Evolutionary conservation across 2,797 vertebrate genomes (phyloP), one percentile per base, ranked within the genome.

Genomic region (Galago senegalensis): DNA sequence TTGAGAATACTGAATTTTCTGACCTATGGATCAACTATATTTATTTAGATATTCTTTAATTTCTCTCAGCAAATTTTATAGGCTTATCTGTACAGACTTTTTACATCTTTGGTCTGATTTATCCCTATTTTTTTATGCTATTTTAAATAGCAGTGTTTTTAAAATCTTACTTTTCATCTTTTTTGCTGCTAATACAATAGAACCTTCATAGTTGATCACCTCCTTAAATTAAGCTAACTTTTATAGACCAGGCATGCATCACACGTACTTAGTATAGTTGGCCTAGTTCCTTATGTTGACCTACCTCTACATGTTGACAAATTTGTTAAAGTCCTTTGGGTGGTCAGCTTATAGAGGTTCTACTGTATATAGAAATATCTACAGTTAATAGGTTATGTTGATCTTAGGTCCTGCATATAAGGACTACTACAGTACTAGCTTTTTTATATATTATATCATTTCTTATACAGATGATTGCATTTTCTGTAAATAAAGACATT

Each of bases 401-500:
- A 29, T 94, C 18, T 91, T 94, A 85, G 29, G 9, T 93, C 31
- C 9, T 93, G 25, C 34, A 2, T 93, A 46, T 93, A 46, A 31
- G 43, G 21, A 72, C 67, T 79, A 3, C n/a, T 43, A 56, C 7
- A 56, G 4, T 75, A 27, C 14, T 76, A 63, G 14, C 21, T 76
- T 61, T 81, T 61, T 82, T 86, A 31, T 53, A 76, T 60, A 82
- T 82, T 60, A 17, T 16, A 75, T 87, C 27, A 61, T 87, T 73
- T 91, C 80, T 31, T 67, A 80, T 20, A 82, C 7, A 87, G 37
- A 82, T 73, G 21, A 29, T 43, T 93, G 12, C 69, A 40, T 82
- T 93, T 91, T 87, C n/a, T 76, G 60, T 46, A 31, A 90, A 61
- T 93, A 75, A 53, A 87, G 49, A 76, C 29, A 49, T 27, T 79